Percentiles rank a stretch among this genome's conserved stretches.
Evolutionary conservation across 2,113 vertebrate genomes (phyloP).

Genomic region (Sturnus vulgaris): DNA sequence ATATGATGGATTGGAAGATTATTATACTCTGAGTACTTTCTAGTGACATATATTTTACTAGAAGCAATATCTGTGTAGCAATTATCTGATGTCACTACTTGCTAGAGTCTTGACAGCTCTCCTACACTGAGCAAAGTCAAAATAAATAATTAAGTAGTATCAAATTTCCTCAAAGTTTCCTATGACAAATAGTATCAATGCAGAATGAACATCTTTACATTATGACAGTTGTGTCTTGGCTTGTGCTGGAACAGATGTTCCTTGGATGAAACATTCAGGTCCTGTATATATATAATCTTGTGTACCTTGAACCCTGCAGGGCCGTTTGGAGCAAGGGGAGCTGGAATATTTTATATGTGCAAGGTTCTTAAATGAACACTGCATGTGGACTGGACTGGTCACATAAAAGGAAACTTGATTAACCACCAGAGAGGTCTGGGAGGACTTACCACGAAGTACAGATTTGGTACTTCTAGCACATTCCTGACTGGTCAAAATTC

Average conservation of each 20-base stretch:
- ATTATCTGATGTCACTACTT: neutral
- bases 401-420: neutral
- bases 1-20: neutral
- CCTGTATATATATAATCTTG: neutral
- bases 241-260: neutral
- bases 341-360: neutral
- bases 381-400: neutral
- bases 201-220: neutral
- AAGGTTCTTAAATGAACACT: neutral
- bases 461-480: neutral
- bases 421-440: accelerated
- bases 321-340: neutral
- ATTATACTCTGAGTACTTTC: neutral
- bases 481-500: neutral
- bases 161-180: neutral
- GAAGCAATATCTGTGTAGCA: neutral
- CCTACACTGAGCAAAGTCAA: neutral
- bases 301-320: neutral
- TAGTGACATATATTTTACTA: neutral
- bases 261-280: neutral
- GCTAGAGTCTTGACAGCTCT: neutral
- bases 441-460: neutral
- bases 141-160: neutral
- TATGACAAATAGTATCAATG: neutral
- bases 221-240: neutral